These are phyloP conservation scores for Psilopogon haemacephalus DNA, from an alignment of 2,113 vertebrate species.

Conservation along the genomic window DNA sequence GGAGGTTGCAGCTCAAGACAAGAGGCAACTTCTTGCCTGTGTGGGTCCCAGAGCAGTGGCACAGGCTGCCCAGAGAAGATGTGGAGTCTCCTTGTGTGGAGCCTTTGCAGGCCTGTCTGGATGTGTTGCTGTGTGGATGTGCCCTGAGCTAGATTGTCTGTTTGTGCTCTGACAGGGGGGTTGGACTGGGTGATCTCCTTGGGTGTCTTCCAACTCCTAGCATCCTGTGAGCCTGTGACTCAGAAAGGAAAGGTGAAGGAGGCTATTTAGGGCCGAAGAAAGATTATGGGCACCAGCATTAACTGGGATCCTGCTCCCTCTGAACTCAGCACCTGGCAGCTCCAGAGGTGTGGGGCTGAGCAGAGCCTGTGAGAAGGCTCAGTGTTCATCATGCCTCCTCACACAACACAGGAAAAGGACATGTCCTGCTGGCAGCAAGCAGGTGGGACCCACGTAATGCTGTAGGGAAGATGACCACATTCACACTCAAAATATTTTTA, in stretches of 20 bases:
- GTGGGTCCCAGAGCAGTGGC: too few relatives aligned
- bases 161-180: too few relatives aligned
- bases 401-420: not conserved
- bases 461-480: not conserved
- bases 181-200: too few relatives aligned
- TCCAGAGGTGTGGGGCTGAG: rapidly evolving
- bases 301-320: not conserved
- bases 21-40: too few relatives aligned
- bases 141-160: too few relatives aligned
- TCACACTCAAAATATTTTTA: not conserved
- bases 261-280: not conserved
- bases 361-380: not conserved
- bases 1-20: too few relatives aligned
- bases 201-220: too few relatives aligned
- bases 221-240: too few relatives aligned
- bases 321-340: not conserved
- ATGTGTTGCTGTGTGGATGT: too few relatives aligned
- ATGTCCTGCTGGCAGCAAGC: not conserved
- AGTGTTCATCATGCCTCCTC: not conserved
- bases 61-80: too few relatives aligned
- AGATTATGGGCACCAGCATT: not conserved
- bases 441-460: not conserved
- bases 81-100: too few relatives aligned
- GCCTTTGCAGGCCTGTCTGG: too few relatives aligned
- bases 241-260: not conserved